Base-by-base conservation (phyloP, 2,797 vertebrate species). In the Loriculus beryllinus region DNA sequence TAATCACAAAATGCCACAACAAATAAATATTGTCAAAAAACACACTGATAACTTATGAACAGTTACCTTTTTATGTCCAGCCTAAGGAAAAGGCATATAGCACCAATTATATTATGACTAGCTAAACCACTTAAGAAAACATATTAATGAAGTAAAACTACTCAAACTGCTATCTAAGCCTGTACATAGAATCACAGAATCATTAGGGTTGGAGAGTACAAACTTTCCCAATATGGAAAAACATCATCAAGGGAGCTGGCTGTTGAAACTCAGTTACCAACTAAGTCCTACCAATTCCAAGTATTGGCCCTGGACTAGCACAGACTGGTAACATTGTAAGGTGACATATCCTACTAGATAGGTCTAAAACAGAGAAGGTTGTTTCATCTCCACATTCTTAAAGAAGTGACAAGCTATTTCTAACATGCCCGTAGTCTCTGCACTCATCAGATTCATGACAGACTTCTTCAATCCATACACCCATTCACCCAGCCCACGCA, bases 401-500 rank as follows among this genome's bases (percentile, higher is more conserved):
- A 47, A 26, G 39, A 59, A 40, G 49, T 26, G 71, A 33, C 78
- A 77, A 71, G 77, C 57, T 42, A 47, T 84, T 80, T 89, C 52
- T 9, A 35, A 81, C 2, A 23, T 11, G 62, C 57, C 84, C 83
- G 62, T 75, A 82, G 67, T 26, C 31, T 39, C 28, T 69, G 59
- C 6, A 13, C 65, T 88, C 28, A 17, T 42, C 80, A 90, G 56
- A 68, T 65, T 77, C 72, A 71, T 21, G 13, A 74, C 48, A 88
- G 79, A 59, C 81, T 82, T 79, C 75, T 75, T 87, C 77, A 86
- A 92, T 54, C 85, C 88, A 88, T 60, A 42, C 63, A 39, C 84
- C 62, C 88, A 87, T n/a, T 63, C 81, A 33, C 8, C 70, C 92
- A 88, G n/a, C 96, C 93, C 92, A 96, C 95, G 4, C 71, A n/a